Evolutionary conservation across 1,140 invertebrate species (phyloP), one percentile per base, ranked within the genome.

Genomic region (Cyrtorhinus lividipennis): DNA sequence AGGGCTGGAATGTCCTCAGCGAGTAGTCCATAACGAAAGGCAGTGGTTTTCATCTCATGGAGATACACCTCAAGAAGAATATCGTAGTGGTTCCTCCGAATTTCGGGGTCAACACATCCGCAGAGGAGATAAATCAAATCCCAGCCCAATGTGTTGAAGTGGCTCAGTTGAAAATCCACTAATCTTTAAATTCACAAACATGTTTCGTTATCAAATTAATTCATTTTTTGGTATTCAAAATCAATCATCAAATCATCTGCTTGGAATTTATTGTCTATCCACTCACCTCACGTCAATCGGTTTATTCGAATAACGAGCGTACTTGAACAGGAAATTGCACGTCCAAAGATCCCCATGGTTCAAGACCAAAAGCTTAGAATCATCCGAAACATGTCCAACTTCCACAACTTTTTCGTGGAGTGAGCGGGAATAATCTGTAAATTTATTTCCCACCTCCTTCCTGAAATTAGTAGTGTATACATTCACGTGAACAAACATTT

Each of bases 261-360:
- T n/a, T n/a, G n/a, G n/a, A 38, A 38, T 8, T 38, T 15, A 38
- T 38, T 38, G 15, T 15, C 30, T 56, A 56, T 18, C 22, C 13
- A 24, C 56, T 57, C 24, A 57, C 56, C 24, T 57, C 2, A 57
- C 1, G 2, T 20, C 56, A 15, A 57, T 57, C 15, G 56, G 56
- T 57, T 24, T 20, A 2, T 57, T 15, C 2, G 20, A 20, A 15
- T 57, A 57, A 2, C 5, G 5, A 38, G 68, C 57, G 18, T 69
- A 67, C 10, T 59, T 61, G 53, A 73, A 71, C 65, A 73, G 66
- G 0, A 72, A 64, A 30, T 73, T 73, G 24, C 69, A 71, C 0
- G 68, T 62, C 71, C 71, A 72, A 58, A 67, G 69, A 61, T 73
- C 72, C 0, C 72, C 72, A 24, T 73, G 72, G 61, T 73, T 73